phyloP scores from a whole-genome alignment of 1,140 invertebrate genomes.

The Anastrepha ludens region DNA sequence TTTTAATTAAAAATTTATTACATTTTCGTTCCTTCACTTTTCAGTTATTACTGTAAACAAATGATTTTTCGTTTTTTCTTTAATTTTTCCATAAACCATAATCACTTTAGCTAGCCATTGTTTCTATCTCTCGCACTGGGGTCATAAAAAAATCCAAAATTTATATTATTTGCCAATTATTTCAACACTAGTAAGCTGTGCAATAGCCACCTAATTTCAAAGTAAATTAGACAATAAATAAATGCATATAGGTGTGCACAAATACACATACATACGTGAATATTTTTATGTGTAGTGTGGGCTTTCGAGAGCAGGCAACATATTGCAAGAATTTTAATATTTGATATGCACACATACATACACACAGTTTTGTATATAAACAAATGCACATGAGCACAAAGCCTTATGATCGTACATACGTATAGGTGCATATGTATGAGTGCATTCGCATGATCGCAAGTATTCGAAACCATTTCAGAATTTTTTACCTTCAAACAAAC shows the following conservation, averaged over 20 bases:
- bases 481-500: neutral
- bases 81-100: neutral
- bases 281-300: neutral
- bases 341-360: too few species aligned
- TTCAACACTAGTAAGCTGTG: neutral
- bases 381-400: neutral
- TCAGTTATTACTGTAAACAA: neutral
- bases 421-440: neutral
- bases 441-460: neutral
- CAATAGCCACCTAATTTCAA: neutral
- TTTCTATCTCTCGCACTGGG: neutral
- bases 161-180: neutral
- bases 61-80: neutral
- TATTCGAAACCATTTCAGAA: neutral
- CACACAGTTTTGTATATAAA: neutral
- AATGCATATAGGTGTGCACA: neutral
- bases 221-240: neutral
- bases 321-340: neutral
- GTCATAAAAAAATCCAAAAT: neutral
- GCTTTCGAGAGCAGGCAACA: neutral
- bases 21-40: neutral
- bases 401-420: too few species aligned
- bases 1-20: neutral
- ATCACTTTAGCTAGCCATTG: neutral
- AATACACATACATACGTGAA: neutral